Percentiles rank a stretch among this genome's conserved stretches.
These are phyloP conservation scores for Sphenopsis melanotis DNA, from an alignment of 2,797 vertebrate species.

Conservation along the genomic window DNA sequence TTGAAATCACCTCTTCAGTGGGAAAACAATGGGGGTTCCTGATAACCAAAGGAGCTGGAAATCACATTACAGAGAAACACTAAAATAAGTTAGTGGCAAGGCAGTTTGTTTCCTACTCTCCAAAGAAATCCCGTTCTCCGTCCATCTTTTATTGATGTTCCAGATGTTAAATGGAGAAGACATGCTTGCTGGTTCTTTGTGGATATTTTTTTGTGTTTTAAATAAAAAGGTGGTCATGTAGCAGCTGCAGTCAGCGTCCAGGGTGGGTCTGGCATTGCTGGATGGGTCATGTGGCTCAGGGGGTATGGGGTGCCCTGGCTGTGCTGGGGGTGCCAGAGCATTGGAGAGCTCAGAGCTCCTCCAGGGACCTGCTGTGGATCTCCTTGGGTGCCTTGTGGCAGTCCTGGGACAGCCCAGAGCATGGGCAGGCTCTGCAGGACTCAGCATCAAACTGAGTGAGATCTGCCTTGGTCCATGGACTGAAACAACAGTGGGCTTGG, in stretches of 20 bases:
- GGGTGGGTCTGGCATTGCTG: neutral
- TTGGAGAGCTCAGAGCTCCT: neutral
- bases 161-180: conserved; percentile 7
- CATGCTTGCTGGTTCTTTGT: neutral
- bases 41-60: conserved; percentile 66
- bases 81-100: conserved; percentile 60
- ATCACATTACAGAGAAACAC: conserved; percentile 54
- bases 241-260: neutral
- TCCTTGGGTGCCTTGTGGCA: rapidly evolving
- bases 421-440: neutral
- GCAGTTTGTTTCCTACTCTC: conserved; percentile 44
- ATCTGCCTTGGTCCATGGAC: rapidly evolving
- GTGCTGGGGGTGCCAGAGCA: neutral
- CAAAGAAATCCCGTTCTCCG: neutral
- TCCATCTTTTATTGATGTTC: conserved; percentile 56
- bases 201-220: neutral
- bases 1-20: conserved; percentile 49
- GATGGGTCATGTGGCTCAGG: rapidly evolving
- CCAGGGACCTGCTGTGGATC: neutral
- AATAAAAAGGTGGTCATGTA: neutral
- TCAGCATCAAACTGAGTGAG: neutral
- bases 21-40: conserved; percentile 34
- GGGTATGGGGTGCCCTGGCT: neutral
- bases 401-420: neutral
- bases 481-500: rapidly evolving